These are phyloP conservation scores for Nephrotoma appendiculata DNA, from an alignment of 2,888 invertebrate species.

Conservation along the genomic window DNA sequence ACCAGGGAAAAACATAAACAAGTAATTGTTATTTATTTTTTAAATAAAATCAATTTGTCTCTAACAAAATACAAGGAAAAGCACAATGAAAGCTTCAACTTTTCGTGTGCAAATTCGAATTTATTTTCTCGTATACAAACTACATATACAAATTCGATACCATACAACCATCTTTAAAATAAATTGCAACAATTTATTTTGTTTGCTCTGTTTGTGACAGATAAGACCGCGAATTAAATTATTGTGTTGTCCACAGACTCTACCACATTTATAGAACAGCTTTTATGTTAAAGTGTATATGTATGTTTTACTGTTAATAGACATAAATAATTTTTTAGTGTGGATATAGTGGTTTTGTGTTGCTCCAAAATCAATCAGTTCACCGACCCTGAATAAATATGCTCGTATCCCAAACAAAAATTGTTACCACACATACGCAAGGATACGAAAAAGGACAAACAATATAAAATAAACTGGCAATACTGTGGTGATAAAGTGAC, in stretches of 20 bases:
- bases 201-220: conserved; percentile 1
- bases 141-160: not conserved
- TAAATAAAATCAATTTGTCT: not conserved
- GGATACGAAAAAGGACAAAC: not conserved
- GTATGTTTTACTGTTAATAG: not conserved
- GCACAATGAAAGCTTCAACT: not conserved
- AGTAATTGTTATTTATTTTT: not conserved
- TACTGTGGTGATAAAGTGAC: not conserved
- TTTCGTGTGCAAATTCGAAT: not conserved
- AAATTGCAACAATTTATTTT: conserved; percentile 1
- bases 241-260: not conserved
- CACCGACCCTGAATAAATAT: not conserved
- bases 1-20: not conserved
- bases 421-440: not conserved
- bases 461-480: not conserved
- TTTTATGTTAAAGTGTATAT: not conserved
- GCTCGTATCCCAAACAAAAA: not conserved
- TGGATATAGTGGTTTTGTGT: not conserved
- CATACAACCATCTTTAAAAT: not conserved
- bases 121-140: not conserved
- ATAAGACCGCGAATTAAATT: conserved; percentile 5
- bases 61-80: not conserved
- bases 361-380: not conserved
- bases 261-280: not conserved
- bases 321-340: not conserved